These are phyloP conservation scores for Vulpes vulpes DNA, from an alignment of 2,113 vertebrate genomes.

Conservation along the genomic window DNA sequence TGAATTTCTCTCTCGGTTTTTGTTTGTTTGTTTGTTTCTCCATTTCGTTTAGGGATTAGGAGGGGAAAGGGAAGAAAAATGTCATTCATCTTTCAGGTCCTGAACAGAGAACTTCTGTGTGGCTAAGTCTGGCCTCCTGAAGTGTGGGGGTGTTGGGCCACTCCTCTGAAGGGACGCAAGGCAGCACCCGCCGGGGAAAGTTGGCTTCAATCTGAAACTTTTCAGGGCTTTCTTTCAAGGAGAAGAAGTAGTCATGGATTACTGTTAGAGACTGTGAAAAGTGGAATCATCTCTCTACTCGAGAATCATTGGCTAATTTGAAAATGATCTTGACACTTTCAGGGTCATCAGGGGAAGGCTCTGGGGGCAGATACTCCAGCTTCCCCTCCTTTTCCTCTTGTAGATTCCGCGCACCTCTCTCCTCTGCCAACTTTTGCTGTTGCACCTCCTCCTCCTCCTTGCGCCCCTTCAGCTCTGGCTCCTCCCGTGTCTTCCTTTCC, in stretches of 20 bases:
- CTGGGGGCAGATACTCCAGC: too few species aligned
- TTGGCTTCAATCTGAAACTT: slow-evolving; percentile 99
- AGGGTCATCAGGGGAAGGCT: too few species aligned
- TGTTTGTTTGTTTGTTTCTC: slow-evolving; percentile 69
- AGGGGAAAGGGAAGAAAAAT: slow-evolving; percentile 80
- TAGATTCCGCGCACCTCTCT: slow-evolving; percentile 80
- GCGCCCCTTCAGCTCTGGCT: slow-evolving; percentile 93
- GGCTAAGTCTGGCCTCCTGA: slow-evolving; percentile 98
- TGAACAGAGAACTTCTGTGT: slow-evolving; percentile 99
- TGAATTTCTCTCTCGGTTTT: slow-evolving; percentile 83
- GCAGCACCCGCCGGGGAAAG: slow-evolving; percentile 97
- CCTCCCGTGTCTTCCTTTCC: slow-evolving; percentile 96
- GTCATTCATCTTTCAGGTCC: slow-evolving; percentile 99
- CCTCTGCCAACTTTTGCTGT: slow-evolving; percentile 94
- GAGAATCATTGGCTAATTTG: too few species aligned
- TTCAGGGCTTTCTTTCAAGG: slow-evolving; percentile 98
- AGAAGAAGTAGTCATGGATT: slow-evolving; percentile 99
- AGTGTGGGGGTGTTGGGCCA: slow-evolving; percentile 96
- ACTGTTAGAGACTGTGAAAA: slow-evolving; percentile 79
- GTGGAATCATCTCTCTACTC: too few species aligned
- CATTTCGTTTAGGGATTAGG: slow-evolving; percentile 74
- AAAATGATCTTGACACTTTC: too few species aligned
- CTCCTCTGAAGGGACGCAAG: slow-evolving; percentile 96
- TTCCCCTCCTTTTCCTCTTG: too few species aligned
- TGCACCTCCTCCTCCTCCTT: slow-evolving; percentile 94